These are phyloP conservation scores for Noctua fimbriata DNA, from an alignment of 2,888 invertebrate genomes.

Conservation along the genomic window DNA sequence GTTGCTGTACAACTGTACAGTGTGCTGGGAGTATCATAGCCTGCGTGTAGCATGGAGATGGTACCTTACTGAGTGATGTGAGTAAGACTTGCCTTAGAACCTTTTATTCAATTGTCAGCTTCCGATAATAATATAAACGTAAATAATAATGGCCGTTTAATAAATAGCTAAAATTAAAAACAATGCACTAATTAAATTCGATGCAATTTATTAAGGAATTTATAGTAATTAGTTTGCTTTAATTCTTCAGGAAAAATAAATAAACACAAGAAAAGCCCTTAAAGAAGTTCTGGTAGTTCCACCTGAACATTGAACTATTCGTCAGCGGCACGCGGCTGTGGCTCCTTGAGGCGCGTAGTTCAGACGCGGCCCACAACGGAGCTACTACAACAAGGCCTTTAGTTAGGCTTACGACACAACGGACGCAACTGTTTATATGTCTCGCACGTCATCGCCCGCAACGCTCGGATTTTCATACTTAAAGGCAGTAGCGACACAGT, in stretches of 20 bases:
- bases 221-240: neutral
- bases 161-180: neutral
- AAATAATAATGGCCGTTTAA: too few species aligned
- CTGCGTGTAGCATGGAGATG: neutral
- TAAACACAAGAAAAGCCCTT: neutral
- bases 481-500: neutral
- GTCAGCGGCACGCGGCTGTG: neutral
- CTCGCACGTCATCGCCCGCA: neutral
- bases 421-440: neutral
- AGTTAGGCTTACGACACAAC: constrained; percentile 9
- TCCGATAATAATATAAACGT: too few species aligned
- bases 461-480: neutral
- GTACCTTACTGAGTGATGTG: neutral
- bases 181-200: neutral
- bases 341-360: neutral
- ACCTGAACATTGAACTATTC: neutral
- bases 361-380: neutral
- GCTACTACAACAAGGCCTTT: neutral
- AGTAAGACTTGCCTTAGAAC: neutral
- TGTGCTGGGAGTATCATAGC: neutral
- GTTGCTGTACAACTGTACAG: neutral
- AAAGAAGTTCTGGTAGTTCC: neutral
- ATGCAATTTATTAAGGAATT: neutral
- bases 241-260: neutral
- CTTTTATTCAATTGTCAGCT: neutral